Conservation (phyloP, 37 sponge, comb jelly and placozoan species). For the Axinella damicornis region DNA sequence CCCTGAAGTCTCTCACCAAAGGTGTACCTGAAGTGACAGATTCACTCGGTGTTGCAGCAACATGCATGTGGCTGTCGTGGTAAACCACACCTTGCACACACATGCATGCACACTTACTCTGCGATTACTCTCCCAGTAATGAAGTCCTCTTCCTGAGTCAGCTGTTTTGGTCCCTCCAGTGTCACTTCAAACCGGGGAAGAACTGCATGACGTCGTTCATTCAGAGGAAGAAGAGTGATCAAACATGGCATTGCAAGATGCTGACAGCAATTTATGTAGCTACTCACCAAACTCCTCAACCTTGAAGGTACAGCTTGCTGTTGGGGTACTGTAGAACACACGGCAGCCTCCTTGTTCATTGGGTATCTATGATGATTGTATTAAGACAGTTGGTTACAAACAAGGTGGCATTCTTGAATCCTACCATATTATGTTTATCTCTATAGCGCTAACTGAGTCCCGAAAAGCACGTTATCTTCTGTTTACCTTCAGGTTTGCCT, state of each 20-base stretch:
- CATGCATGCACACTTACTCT: conserved; percentile 4
- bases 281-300: conserved; percentile 56
- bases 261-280: no score
- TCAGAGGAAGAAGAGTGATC: no score
- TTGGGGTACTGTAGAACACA: conserved; percentile 4
- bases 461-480: no score
- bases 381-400: no score
- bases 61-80: no score
- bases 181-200: conserved; percentile 70
- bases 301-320: conserved; percentile 25
- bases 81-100: no score
- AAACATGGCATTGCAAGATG: no score
- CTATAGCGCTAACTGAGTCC: no score
- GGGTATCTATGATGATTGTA: no score
- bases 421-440: no score
- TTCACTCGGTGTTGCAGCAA: neutral
- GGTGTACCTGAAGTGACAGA: conserved; percentile 30
- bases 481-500: conserved; percentile 29
- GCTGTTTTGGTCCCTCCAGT: conserved; percentile 41
- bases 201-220: no score
- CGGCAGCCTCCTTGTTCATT: conserved; percentile 20
- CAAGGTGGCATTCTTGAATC: no score
- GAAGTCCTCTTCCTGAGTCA: conserved; percentile 17
- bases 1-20: conserved; percentile 71
- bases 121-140: conserved; percentile 46